Evolutionary conservation across 2,113 vertebrate species (phyloP).

Genomic region (Australoheros scitulus): DNA sequence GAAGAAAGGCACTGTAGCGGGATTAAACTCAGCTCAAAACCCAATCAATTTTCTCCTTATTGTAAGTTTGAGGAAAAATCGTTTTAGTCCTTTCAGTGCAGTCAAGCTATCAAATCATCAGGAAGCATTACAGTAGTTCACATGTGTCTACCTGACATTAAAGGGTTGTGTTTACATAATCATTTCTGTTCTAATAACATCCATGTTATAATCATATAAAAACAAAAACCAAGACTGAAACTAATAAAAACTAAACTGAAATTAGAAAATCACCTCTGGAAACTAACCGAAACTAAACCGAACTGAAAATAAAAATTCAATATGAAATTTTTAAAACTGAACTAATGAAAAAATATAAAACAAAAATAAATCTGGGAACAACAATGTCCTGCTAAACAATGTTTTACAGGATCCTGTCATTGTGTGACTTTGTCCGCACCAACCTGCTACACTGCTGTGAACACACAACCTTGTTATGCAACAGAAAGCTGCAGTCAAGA

Average conservation of each 20-base stretch:
- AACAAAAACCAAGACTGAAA: conserved; percentile 7
- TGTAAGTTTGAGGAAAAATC: neutral
- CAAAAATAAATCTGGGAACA: neutral
- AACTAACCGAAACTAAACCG: neutral
- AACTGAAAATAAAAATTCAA: neutral
- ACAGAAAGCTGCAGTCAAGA: conserved; percentile 14
- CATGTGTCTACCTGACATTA: neutral
- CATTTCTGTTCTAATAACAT: neutral
- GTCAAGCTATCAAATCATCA: neutral
- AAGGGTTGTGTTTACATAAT: neutral
- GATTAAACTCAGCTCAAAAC: neutral
- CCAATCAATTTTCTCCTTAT: neutral
- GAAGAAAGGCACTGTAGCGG: neutral
- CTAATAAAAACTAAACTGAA: conserved; percentile 7
- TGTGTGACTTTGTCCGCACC: no score
- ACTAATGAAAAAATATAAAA: neutral
- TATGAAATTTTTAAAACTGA: neutral
- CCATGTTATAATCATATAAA: neutral
- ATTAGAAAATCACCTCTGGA: neutral
- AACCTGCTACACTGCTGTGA: neutral
- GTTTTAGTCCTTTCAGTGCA: neutral
- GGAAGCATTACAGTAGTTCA: neutral
- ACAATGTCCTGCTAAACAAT: neutral
- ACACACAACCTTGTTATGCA: neutral
- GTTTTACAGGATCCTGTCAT: accelerated